Evolutionary conservation across 2,113 vertebrate species (phyloP).

Genomic region (Psephotus haematonotus): DNA sequence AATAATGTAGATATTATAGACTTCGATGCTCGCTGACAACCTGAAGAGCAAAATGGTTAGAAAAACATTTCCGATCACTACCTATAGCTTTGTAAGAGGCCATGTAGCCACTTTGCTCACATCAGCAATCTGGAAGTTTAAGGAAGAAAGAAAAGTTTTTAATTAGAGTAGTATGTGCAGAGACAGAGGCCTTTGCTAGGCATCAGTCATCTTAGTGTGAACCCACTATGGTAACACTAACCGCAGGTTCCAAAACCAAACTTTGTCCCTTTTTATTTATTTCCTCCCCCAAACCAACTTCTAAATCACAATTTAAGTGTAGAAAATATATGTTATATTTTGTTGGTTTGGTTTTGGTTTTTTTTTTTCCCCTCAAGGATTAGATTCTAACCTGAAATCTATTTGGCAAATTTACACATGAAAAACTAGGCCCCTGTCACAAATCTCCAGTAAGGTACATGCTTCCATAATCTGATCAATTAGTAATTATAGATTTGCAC

Average conservation of each 20-base stretch:
- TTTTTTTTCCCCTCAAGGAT: background rate
- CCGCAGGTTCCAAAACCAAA: background rate
- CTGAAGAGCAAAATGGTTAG: constrained; percentile 7
- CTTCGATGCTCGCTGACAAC: background rate
- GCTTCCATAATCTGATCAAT: background rate
- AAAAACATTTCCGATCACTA: background rate
- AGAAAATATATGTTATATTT: background rate
- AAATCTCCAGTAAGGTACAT: background rate
- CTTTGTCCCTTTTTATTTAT: background rate
- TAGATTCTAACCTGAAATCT: background rate
- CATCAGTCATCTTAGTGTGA: background rate
- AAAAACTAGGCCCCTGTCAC: background rate
- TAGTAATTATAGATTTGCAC: background rate
- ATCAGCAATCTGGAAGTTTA: constrained; percentile 28
- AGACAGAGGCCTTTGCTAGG: background rate
- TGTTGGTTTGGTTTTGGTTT: background rate
- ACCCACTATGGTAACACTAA: background rate
- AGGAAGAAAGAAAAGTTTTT: background rate
- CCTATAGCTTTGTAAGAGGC: background rate
- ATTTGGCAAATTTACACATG: background rate
- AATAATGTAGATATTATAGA: background rate
- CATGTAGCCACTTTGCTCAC: background rate
- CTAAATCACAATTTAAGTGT: background rate
- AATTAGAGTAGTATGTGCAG: background rate
- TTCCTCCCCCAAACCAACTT: background rate